Conservation (phyloP, 2,888 invertebrate species). For the Asteroscopus sphinx region DNA sequence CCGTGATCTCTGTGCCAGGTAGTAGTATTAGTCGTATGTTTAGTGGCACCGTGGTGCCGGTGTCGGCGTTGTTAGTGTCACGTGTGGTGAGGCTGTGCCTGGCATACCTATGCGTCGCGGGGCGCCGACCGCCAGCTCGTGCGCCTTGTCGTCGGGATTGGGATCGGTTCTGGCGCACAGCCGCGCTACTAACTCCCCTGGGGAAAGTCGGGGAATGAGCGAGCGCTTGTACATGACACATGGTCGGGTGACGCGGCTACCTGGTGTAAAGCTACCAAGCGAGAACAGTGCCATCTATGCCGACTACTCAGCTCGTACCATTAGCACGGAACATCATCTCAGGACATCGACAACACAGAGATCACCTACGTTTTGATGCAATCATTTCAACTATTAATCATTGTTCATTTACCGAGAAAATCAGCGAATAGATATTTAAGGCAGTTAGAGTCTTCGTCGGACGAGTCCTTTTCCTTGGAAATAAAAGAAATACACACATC, state of each 20-base stretch:
- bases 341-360: constrained; percentile 84
- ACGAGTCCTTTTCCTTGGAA: constrained; percentile 84
- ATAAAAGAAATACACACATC: constrained; percentile 79
- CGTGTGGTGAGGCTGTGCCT: constrained; percentile 12
- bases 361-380: constrained; percentile 78
- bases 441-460: constrained; percentile 91
- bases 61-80: too few species aligned
- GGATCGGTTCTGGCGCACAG: constrained; percentile 71
- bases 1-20: constrained; percentile 73
- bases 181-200: constrained; percentile 81
- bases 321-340: constrained; percentile 70
- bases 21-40: constrained; percentile 42
- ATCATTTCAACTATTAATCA: constrained; percentile 53
- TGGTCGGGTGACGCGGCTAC: constrained; percentile 27
- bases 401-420: constrained; percentile 90
- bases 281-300: constrained; percentile 67
- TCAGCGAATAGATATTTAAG: constrained; percentile 93
- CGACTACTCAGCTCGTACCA: constrained; percentile 67
- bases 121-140: constrained; percentile 29
- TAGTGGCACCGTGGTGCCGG: constrained; percentile 31
- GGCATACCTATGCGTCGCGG: constrained; percentile 41
- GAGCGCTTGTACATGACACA: constrained; percentile 45
- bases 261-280: constrained; percentile 49
- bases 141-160: constrained; percentile 25
- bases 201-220: constrained; percentile 69